Evolutionary conservation across 2,797 vertebrate species (phyloP), one percentile per base, ranked within the genome.

Genomic region (Crocodylus rhombifer): DNA sequence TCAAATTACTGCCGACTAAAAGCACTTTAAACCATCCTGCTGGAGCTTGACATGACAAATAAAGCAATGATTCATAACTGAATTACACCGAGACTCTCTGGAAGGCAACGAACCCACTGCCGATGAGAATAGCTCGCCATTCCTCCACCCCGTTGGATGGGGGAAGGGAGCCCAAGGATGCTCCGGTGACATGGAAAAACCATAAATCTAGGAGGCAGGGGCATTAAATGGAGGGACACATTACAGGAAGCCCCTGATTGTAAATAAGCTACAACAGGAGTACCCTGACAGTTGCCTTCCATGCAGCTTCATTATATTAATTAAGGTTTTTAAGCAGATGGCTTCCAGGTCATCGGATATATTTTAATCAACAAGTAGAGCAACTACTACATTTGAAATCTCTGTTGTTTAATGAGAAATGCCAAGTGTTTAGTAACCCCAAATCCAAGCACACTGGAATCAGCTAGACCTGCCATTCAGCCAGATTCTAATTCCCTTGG

Each of bases 21-120:
- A 94, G 92, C 90, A 78, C 94, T 96, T 89, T n/a, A 55, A 90
- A 87, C 69, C 74, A 23, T 86, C 92, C 85, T 30, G 69, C 88
- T 33, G 83, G 90, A 90, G 91, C 89, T 91, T 28, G 91, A 85
- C 28, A 0, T 61, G 88, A 91, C 86, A 92, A 77, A 92, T 10
- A 58, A 21, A 89, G 92, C 91, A 3, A 14, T 56, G 89, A 93
- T 87, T 91, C 95, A 67, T 74, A 67, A 21, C 21, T 1, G 82
- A 87, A 14, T 74, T 85, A 81, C 62, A 74, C 7, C 0, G 21
- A 79, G 91, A n/a, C 1, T 78, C 82, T 77, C 64, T 13, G 86
- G 61, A 30, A 90, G 84, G 84, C 89, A 51, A 33, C 0, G 9
- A 51, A 85, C 25, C 4, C 74, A 67, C 8, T 2, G 71, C 64